Percentiles rank a stretch among this genome's conserved stretches.
Evolutionary conservation across 2,113 vertebrate species (phyloP).

Genomic region (Misgurnus anguillicaudatus): DNA sequence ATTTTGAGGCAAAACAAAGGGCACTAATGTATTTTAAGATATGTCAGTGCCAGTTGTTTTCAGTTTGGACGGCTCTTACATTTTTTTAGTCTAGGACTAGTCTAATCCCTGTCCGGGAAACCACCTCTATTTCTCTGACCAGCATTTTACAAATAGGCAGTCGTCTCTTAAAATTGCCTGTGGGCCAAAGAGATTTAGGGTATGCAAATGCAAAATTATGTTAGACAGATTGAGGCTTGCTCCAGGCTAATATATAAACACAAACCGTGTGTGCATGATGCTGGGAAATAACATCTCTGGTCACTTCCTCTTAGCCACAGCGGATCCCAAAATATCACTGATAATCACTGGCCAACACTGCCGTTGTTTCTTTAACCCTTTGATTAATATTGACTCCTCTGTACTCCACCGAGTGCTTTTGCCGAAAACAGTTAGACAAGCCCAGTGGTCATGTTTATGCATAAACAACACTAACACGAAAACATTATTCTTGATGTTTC

Average conservation of each 20-base stretch:
- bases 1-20: no score
- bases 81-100: no score
- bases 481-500: constrained; percentile 19
- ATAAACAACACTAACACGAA: constrained; percentile 4
- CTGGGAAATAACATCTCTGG: constrained; percentile 8
- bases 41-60: no score
- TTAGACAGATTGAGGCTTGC: constrained; percentile 4
- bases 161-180: not conserved
- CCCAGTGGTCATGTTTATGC: constrained; percentile 35
- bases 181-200: not conserved
- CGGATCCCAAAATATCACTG: constrained; percentile 27
- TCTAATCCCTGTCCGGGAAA: no score
- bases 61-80: no score
- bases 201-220: not conserved
- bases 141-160: not conserved
- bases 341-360: not conserved
- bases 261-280: not conserved
- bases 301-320: constrained; percentile 10
- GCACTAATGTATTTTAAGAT: no score
- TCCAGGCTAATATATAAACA: constrained; percentile 1
- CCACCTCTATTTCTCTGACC: not conserved
- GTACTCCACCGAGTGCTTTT: constrained; percentile 26
- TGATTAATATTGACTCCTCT: constrained; percentile 50
- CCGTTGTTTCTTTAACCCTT: constrained; percentile 22
- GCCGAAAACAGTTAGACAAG: constrained; percentile 34